These are phyloP conservation scores for Empis livida DNA, from an alignment of 2,888 invertebrate genomes.

Conservation along the genomic window DNA sequence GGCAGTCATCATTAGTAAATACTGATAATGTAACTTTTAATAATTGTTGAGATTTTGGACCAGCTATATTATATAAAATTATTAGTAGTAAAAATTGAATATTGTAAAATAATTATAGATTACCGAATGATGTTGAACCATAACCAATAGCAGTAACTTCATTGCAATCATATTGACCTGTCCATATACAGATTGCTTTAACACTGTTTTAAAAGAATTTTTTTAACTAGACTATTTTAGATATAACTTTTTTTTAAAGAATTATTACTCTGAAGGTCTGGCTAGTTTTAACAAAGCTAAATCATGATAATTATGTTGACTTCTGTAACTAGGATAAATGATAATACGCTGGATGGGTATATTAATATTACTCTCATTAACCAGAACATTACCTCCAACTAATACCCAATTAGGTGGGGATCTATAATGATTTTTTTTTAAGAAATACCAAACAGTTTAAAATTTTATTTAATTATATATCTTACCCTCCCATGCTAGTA, in stretches of 20 bases:
- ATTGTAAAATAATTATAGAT: neutral
- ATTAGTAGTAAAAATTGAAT: neutral
- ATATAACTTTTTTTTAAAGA: no score
- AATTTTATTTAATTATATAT: constrained; percentile 1
- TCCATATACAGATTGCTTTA: constrained; percentile 32
- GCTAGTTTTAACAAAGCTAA: constrained; percentile 42
- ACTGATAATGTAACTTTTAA: constrained; percentile 32
- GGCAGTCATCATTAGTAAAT: constrained; percentile 24
- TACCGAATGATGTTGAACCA: constrained; percentile 23
- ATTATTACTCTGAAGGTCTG: constrained; percentile 7
- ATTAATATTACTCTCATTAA: constrained; percentile 34
- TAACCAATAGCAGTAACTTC: constrained; percentile 30
- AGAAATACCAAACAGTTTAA: neutral
- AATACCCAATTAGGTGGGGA: constrained; percentile 38
- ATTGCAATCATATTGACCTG: constrained; percentile 22
- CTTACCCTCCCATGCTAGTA: constrained; percentile 20
- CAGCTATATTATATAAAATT: constrained; percentile 18
- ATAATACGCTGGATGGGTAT: constrained; percentile 30
- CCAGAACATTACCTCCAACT: constrained; percentile 39
- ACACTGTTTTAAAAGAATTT: constrained; percentile 20
- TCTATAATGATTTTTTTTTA: neutral
- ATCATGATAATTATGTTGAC: constrained; percentile 42
- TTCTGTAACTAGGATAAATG: constrained; percentile 39
- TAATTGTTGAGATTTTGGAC: constrained; percentile 27
- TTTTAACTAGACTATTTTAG: no score